These are phyloP conservation scores for Myotis brandtii DNA, from an alignment of 2,113 vertebrate genomes.

Conservation along the genomic window DNA sequence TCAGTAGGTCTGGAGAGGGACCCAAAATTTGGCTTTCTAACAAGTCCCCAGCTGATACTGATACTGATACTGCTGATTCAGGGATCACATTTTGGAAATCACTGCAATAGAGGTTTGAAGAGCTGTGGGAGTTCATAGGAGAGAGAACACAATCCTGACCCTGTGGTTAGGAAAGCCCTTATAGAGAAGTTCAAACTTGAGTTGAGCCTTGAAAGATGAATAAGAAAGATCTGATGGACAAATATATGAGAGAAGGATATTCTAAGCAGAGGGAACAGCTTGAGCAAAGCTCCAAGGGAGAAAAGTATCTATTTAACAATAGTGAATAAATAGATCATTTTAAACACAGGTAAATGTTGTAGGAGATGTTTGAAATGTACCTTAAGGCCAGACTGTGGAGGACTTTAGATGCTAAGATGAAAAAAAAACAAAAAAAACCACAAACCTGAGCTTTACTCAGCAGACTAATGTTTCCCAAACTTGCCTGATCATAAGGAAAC, in stretches of 20 bases:
- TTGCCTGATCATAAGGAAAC: constrained; percentile 14
- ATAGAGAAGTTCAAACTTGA: constrained; percentile 38
- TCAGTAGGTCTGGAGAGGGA: background rate
- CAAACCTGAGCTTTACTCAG: background rate
- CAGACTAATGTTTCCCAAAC: constrained; percentile 24
- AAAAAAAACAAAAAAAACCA: background rate
- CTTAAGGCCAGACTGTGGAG: background rate
- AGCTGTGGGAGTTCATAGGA: background rate
- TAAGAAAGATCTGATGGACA: background rate
- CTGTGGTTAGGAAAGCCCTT: background rate
- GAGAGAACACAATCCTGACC: background rate
- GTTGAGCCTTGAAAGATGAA: background rate
- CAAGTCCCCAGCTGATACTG: background rate
- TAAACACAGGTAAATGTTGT: constrained; percentile 30
- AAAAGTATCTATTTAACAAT: background rate
- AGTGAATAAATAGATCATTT: background rate
- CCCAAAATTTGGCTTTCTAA: constrained; percentile 25
- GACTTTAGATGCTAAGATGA: background rate
- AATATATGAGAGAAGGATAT: background rate
- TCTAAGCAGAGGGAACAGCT: background rate
- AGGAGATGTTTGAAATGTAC: constrained; percentile 12
- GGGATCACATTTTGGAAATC: background rate
- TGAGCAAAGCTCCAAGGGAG: background rate
- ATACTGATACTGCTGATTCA: background rate
- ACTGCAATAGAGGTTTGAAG: background rate